Conservation (phyloP, 2,113 vertebrate species). For the Symphodus melops region DNA sequence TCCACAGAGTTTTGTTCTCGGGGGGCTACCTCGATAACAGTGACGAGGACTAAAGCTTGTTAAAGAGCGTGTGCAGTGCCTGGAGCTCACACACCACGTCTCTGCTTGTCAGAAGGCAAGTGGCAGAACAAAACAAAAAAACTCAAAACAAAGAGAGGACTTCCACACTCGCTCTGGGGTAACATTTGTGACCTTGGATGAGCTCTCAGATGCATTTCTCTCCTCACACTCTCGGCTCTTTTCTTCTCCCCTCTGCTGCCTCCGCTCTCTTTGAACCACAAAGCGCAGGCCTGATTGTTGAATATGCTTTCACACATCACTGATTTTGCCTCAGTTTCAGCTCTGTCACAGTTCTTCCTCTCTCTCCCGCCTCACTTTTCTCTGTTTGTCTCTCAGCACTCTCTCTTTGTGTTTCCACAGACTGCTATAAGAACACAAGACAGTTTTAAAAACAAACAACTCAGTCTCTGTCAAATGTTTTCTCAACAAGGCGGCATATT, state of each 20-base stretch:
- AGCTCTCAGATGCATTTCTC: conserved; percentile 44
- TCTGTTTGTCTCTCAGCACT: not conserved
- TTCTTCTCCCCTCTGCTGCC: conserved; percentile 50
- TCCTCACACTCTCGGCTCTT: conserved; percentile 29
- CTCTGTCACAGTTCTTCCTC: conserved; percentile 38
- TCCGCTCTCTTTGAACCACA: conserved; percentile 51
- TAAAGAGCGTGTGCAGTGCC: not conserved
- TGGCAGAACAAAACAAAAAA: conserved; percentile 45
- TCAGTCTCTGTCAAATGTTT: no score
- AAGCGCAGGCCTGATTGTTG: conserved; percentile 49
- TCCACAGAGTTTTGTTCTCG: no score
- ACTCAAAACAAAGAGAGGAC: conserved; percentile 48
- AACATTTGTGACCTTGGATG: conserved; percentile 56
- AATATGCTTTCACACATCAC: conserved; percentile 72
- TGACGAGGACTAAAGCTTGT: not conserved
- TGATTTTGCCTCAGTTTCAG: conserved; percentile 52
- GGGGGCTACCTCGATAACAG: not conserved
- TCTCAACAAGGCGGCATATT: no score
- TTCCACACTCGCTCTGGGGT: conserved; percentile 33
- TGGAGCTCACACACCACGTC: not conserved
- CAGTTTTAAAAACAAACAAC: no score
- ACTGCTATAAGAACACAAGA: not conserved
- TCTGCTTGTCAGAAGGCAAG: conserved; percentile 22
- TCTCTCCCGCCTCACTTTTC: not conserved
- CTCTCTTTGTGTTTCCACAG: conserved; percentile 14